A percentile compares a stretch with the other conserved stretches of the same genome.
These are phyloP conservation scores for Epinephelus moara DNA, from an alignment of 2,113 vertebrate genomes.

Conservation along the genomic window DNA sequence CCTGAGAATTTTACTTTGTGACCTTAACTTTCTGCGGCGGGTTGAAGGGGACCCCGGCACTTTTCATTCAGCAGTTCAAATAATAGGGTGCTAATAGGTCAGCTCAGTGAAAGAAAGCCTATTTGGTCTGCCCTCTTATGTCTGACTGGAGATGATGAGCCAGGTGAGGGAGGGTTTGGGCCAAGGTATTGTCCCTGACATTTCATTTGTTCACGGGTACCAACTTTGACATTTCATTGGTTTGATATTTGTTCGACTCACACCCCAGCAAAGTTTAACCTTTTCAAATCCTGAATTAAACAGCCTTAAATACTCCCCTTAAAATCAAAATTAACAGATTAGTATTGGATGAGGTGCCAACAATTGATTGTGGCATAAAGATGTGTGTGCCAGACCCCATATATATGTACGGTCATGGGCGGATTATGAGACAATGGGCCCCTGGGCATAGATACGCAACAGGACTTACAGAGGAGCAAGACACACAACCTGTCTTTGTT, in stretches of 20 bases:
- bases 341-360: constrained; percentile 14
- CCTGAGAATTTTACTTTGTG: constrained; percentile 68
- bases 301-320: constrained; percentile 46
- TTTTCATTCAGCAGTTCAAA: constrained; percentile 70
- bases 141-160: constrained; percentile 60
- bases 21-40: constrained; percentile 68
- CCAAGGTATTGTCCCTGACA: constrained; percentile 72
- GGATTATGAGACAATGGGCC: no score
- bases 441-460: no score
- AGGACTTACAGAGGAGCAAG: no score
- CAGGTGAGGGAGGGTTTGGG: constrained; percentile 53
- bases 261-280: constrained; percentile 68
- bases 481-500: no score
- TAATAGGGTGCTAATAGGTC: constrained; percentile 74
- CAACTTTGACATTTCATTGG: constrained; percentile 76
- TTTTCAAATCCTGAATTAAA: constrained; percentile 66
- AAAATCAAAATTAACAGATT: constrained; percentile 22
- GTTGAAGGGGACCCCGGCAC: constrained; percentile 47
- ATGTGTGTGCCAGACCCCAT: background rate
- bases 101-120: constrained; percentile 62
- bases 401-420: background rate
- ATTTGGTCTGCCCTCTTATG: constrained; percentile 57
- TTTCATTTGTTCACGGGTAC: constrained; percentile 74
- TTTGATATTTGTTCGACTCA: constrained; percentile 76
- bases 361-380: constrained; percentile 16